A percentile compares a stretch with the other conserved stretches of the same genome.
Conservation (phyloP, 2,888 invertebrate genomes). For the Troilus luridus region DNA sequence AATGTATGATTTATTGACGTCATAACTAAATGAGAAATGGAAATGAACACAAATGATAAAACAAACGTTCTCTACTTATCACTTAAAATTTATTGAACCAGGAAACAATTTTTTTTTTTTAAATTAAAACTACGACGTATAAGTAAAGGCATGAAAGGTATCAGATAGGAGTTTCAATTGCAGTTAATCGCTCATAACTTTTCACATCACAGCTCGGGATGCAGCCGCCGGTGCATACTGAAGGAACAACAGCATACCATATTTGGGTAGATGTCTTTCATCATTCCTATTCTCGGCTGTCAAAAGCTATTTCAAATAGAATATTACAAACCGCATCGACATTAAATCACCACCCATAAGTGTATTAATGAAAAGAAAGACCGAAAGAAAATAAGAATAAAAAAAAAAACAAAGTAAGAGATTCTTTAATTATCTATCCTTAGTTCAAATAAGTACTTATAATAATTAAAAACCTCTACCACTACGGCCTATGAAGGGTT, state of each 20-base stretch:
- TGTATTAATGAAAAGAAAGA: neutral
- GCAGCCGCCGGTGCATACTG: neutral
- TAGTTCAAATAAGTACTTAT: too few relatives aligned
- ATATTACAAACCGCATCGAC: neutral
- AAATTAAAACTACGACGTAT: neutral
- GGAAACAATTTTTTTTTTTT: too few relatives aligned
- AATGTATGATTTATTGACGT: too few relatives aligned
- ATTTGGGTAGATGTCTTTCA: neutral
- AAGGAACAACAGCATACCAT: neutral
- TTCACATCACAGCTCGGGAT: neutral
- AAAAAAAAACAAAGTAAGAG: neutral
- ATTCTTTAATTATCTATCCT: neutral
- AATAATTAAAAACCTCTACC: too few relatives aligned
- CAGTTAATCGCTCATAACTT: conserved; percentile 7
- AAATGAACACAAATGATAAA: too few relatives aligned
- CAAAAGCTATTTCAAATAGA: neutral
- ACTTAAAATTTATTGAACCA: too few relatives aligned
- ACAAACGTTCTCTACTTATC: too few relatives aligned
- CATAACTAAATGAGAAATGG: too few relatives aligned
- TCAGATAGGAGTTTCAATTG: neutral
- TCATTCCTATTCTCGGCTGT: neutral
- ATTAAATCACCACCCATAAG: neutral
- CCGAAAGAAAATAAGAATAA: too few relatives aligned
- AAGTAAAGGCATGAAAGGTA: neutral
- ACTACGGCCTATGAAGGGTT: too few relatives aligned